These are phyloP conservation scores for Panagrolaimus sp. DNA, from an alignment of 1,140 invertebrate genomes.

Conservation along the genomic window DNA sequence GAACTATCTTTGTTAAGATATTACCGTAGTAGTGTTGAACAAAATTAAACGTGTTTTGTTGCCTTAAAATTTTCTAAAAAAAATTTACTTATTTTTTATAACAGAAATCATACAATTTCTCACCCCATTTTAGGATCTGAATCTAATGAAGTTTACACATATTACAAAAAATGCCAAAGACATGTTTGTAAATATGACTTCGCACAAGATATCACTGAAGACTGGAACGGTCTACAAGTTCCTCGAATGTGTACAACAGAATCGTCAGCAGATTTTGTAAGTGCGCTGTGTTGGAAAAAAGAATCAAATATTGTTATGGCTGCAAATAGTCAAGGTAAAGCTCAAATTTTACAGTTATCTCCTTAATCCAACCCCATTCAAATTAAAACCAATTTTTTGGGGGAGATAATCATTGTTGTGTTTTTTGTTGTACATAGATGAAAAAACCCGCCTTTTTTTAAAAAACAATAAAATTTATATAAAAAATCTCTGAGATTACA, in stretches of 20 bases:
- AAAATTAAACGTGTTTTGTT: too few relatives aligned
- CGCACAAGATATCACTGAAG: conserved; percentile 63
- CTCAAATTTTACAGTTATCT: conserved; percentile 58
- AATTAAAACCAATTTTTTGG: too few relatives aligned
- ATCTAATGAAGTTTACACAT: conserved; percentile 86
- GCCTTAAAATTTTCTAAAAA: too few relatives aligned
- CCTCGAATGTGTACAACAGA: background rate
- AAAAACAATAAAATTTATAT: too few relatives aligned
- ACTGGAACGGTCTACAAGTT: conserved; percentile 67
- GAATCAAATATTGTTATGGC: conserved; percentile 67
- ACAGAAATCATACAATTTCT: too few relatives aligned
- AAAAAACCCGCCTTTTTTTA: too few relatives aligned
- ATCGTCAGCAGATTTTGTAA: conserved; percentile 79
- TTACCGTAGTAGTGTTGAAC: too few relatives aligned
- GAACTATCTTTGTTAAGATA: too few relatives aligned
- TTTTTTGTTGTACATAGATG: too few relatives aligned
- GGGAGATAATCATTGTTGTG: too few relatives aligned
- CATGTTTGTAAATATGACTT: conserved; percentile 82
- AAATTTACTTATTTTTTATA: too few relatives aligned
- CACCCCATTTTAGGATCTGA: conserved; percentile 73
- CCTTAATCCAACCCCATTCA: background rate
- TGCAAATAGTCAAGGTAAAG: conserved; percentile 87
- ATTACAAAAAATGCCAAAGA: conserved; percentile 82
- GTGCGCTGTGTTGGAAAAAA: conserved; percentile 84
- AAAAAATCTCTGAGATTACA: too few relatives aligned